phyloP scores from a whole-genome alignment of 2,797 vertebrate genomes.

The Sebastes dallii region DNA sequence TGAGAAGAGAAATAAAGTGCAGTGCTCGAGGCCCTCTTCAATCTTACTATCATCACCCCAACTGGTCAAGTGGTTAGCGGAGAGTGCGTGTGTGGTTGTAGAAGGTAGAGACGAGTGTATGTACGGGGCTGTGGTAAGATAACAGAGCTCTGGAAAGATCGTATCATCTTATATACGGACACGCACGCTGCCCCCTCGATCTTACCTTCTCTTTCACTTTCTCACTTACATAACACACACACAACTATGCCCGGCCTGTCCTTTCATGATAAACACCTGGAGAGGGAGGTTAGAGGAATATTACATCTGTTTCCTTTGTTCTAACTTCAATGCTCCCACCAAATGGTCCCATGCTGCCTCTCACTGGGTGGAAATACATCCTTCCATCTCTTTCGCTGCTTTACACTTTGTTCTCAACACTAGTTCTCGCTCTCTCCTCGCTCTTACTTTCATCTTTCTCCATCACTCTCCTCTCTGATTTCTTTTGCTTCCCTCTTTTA shows the following conservation, averaged over 20 bases:
- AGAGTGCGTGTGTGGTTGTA: background rate
- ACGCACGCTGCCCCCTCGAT: conserved; percentile 3
- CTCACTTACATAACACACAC: background rate
- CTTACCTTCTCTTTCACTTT: background rate
- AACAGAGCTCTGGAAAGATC: conserved; percentile 17
- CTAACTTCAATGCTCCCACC: conserved; percentile 18
- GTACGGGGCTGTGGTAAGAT: conserved; percentile 4
- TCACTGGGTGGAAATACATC: background rate
- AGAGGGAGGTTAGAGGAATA: background rate
- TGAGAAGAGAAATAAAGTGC: conserved; percentile 39
- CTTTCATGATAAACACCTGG: conserved; percentile 36
- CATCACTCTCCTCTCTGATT: background rate
- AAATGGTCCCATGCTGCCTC: conserved; percentile 36
- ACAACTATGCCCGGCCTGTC: background rate
- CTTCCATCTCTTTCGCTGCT: conserved; percentile 11
- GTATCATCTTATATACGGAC: conserved; percentile 16
- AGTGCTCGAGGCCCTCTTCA: conserved; percentile 32
- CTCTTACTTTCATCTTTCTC: conserved; percentile 3
- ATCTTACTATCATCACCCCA: conserved; percentile 28
- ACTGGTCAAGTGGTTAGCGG: conserved; percentile 33
- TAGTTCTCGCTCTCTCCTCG: background rate
- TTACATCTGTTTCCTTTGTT: conserved; percentile 41
- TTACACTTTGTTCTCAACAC: background rate
- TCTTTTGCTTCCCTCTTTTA: background rate
- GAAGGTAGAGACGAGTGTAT: background rate